Evolutionary conservation across 37 sponge, comb jelly and placozoan species (phyloP).

Genomic region (Theonella swinhoei): DNA sequence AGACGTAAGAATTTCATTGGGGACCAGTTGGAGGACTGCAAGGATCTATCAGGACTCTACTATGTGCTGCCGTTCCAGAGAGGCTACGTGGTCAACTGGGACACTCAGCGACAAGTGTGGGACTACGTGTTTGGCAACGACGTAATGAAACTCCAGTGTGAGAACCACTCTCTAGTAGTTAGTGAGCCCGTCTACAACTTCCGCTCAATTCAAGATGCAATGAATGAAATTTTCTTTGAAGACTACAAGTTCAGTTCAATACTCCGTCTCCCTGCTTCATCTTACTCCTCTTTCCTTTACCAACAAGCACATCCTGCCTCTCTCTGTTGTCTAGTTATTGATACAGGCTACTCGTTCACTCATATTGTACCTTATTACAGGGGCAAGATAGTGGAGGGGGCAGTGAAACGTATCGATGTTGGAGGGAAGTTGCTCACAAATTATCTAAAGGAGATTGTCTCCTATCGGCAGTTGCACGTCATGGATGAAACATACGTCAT

Average conservation of each 20-base stretch:
- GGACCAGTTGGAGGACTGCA: constrained; percentile 82
- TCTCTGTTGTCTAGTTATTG: constrained; percentile 83
- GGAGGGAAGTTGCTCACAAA: constrained; percentile 98
- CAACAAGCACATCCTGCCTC: constrained; percentile 10
- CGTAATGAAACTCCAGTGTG: constrained; percentile 47
- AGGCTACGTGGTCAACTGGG: constrained; percentile 98
- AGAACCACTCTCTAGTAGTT: constrained; percentile 58
- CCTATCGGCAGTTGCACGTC: constrained; percentile 97
- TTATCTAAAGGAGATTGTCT: constrained; percentile 91
- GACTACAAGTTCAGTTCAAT: constrained; percentile 88
- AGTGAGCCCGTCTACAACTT: constrained; percentile 97
- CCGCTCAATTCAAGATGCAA: constrained; percentile 84
- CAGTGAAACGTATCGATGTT: constrained; percentile 82
- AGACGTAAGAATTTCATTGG: constrained; percentile 87
- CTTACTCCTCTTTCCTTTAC: constrained; percentile 71
- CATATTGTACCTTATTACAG: constrained; percentile 89
- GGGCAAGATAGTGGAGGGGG: constrained; percentile 58
- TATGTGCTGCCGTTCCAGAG: constrained; percentile 90
- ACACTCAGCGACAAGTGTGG: constrained; percentile 90
- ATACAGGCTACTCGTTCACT: constrained; percentile 95
- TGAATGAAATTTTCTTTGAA: constrained; percentile 93
- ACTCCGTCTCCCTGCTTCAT: constrained; percentile 58
- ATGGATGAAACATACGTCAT: constrained; percentile 97
- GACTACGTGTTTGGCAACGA: constrained; percentile 79
- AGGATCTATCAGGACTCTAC: constrained; percentile 89